A percentile compares a stretch with the other conserved stretches of the same genome.
These are phyloP conservation scores for Platalea minor DNA, from an alignment of 2,797 vertebrate genomes.

Conservation along the genomic window DNA sequence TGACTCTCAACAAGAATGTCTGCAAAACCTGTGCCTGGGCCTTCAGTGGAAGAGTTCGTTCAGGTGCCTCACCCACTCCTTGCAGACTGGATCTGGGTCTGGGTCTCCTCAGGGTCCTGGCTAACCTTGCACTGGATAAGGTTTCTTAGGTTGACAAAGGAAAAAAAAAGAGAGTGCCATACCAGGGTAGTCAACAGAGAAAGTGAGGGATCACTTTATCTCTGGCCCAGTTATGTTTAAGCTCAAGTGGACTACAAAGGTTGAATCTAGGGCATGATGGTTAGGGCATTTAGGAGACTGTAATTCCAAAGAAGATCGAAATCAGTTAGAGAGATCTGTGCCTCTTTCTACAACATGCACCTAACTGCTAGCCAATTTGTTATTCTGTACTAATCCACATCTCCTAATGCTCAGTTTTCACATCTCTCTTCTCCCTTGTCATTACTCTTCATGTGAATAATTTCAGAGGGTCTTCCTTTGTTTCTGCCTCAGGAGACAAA, in stretches of 20 bases:
- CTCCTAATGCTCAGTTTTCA: not conserved
- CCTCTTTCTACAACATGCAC: not conserved
- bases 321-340: not conserved
- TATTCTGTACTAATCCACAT: not conserved
- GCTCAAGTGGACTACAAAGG: not conserved
- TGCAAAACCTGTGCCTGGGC: not conserved
- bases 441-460: not conserved
- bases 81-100: not conserved
- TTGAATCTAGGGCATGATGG: not conserved
- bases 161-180: not conserved
- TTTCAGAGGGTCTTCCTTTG: not conserved
- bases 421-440: not conserved
- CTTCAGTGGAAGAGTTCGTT: not conserved
- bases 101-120: not conserved
- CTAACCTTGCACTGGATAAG: not conserved
- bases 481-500: not conserved
- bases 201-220: not conserved
- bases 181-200: not conserved
- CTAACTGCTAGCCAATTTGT: not conserved
- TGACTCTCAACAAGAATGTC: not conserved
- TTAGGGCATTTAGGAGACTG: not conserved
- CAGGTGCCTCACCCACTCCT: not conserved
- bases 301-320: not conserved
- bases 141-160: not conserved
- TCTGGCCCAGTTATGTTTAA: not conserved